Evolutionary conservation across 2,797 vertebrate genomes (phyloP), one percentile per base, ranked within the genome.

Genomic region (Phoebastria nigripes): DNA sequence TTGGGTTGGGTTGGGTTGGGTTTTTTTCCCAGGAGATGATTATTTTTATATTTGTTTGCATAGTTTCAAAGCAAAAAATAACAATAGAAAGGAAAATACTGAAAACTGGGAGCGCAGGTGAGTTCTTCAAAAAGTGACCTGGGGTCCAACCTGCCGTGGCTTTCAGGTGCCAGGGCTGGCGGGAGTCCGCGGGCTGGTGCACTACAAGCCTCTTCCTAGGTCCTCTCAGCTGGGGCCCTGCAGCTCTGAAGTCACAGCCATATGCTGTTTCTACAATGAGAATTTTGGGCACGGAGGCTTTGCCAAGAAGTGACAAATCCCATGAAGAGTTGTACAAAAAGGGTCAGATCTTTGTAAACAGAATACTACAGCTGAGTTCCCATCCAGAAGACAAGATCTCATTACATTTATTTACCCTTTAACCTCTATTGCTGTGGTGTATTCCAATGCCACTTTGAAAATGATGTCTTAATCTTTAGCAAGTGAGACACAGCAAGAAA

Each of bases 141-240:
- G 28, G 17, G 21, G 35, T 12, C 24, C 1, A 2, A 26, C 14
- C 19, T 12, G 41, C 81, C 24, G 0, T 1, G 20, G 15, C 17
- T 26, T 19, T 52, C 1, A 2, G 31, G 33, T 44, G 35, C 31
- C 41, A 1, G 41, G n/a, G 59, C 39, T 52, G 61, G 37, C 1
- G 1, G 22, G 26, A 15, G 18, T 17, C 44, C 6, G 1, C 12
- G 7, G 16, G 25, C 2, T 0, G 39, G 5, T 2, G 46, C 31
- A 2, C 24, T 31, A 2, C 46, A 15, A 29, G 25, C 22, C 26
- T 12, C 58, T 8, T 12, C 4, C 1, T 29, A 6, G 21, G 22
- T 6, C 19, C 25, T 13, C 31, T 15, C 20, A 3, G 47, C 52
- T 8, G 54, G 16, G 4, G 6, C 22, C 19, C 19, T 11, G 39